phyloP scores from a whole-genome alignment of 2,113 vertebrate genomes.

The Corydoras sp. region DNA sequence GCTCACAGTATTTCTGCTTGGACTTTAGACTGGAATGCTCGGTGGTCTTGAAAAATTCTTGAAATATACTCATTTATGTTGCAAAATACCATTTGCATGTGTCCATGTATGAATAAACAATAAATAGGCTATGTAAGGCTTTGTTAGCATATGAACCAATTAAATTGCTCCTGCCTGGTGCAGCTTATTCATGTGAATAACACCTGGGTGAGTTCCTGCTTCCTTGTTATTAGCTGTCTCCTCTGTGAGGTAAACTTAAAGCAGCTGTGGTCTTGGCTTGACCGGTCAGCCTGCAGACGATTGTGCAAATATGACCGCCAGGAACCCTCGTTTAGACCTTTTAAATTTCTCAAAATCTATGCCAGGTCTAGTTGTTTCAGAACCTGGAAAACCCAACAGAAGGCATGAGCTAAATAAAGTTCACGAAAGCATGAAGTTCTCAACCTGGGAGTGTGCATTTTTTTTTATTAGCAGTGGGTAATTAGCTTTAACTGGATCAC shows the following conservation, averaged over 20 bases:
- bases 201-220: slow-evolving; percentile 10
- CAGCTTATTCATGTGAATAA: slow-evolving; percentile 31
- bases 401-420: slow-evolving; percentile 15
- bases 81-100: neutral
- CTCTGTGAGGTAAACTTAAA: slow-evolving; percentile 32
- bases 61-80: too few species aligned
- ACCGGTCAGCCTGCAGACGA: slow-evolving; percentile 11
- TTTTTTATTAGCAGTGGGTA: slow-evolving; percentile 62
- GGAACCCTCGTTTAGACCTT: slow-evolving; percentile 13
- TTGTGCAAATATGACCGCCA: slow-evolving; percentile 27
- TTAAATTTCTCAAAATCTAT: slow-evolving; percentile 34
- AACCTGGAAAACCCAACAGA: slow-evolving; percentile 28
- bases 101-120: neutral
- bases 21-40: too few species aligned
- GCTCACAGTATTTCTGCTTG: too few species aligned
- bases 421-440: neutral
- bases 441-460: neutral
- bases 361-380: slow-evolving; percentile 6
- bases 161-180: slow-evolving; percentile 10
- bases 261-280: slow-evolving; percentile 39
- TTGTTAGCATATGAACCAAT: slow-evolving; percentile 35
- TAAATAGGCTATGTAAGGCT: slow-evolving; percentile 17
- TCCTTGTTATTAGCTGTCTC: slow-evolving; percentile 27
- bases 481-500: slow-evolving; percentile 22
- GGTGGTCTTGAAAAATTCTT: too few species aligned